phyloP scores from a whole-genome alignment of 2,113 vertebrate species.

The Toxotes chatareus region DNA sequence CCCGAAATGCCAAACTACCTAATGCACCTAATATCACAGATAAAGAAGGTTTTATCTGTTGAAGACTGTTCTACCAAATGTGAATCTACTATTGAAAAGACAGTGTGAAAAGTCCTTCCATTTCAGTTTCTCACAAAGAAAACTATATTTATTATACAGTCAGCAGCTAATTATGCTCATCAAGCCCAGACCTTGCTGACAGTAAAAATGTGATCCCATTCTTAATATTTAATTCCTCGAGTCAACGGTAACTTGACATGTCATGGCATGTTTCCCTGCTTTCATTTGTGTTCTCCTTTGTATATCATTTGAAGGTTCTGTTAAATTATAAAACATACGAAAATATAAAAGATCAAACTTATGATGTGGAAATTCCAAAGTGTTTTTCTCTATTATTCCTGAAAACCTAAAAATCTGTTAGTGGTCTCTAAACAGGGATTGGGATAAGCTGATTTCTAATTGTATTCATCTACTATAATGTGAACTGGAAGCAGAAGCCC shows the following conservation, averaged over 20 bases:
- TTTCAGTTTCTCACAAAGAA: not conserved
- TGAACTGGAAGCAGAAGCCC: slow-evolving; percentile 34
- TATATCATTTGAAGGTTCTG: not conserved
- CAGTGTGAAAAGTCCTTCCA: not conserved
- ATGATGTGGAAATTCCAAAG: slow-evolving; percentile 8
- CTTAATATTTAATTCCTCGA: not conserved
- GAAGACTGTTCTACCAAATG: not conserved
- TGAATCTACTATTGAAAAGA: not conserved
- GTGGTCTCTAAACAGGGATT: slow-evolving; percentile 7
- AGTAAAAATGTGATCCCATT: slow-evolving; percentile 21
- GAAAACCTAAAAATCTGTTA: not conserved
- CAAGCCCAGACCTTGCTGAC: slow-evolving; percentile 4
- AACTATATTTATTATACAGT: not conserved
- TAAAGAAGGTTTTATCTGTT: not conserved
- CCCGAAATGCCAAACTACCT: not conserved
- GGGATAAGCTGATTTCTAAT: slow-evolving; percentile 43
- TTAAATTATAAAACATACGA: not conserved
- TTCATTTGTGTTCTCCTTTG: slow-evolving; percentile 3
- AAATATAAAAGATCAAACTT: slow-evolving; percentile 9
- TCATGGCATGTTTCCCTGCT: not conserved
- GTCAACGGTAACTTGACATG: not conserved
- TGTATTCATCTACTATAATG: slow-evolving; percentile 26
- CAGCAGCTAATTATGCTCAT: slow-evolving; percentile 20
- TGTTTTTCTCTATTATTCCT: not conserved
- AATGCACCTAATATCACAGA: not conserved